Evolutionary conservation across 2,888 invertebrate genomes (phyloP).

Genomic region (Troilus luridus): DNA sequence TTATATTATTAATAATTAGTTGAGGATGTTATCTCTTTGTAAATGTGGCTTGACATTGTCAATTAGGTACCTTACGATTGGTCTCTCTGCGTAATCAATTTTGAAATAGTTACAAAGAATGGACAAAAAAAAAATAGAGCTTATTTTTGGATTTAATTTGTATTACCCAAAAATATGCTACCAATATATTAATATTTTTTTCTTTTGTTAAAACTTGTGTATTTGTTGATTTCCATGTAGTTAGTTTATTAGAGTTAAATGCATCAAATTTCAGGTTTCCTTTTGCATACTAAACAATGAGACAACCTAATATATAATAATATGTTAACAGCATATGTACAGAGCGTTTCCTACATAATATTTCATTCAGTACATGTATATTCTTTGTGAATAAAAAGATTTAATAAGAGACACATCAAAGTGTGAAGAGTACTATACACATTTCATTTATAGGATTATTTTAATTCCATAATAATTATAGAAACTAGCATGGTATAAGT

Average conservation of each 20-base stretch:
- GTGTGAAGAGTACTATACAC: background rate
- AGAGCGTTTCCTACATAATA: background rate
- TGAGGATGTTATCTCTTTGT: conserved; percentile 54
- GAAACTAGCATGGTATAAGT: conserved; percentile 54
- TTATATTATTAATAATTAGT: conserved; percentile 55
- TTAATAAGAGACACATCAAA: background rate
- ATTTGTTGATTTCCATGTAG: conserved; percentile 42
- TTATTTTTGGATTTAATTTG: conserved; percentile 49
- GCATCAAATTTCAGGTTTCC: background rate
- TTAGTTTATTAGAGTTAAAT: background rate
- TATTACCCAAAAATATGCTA: conserved; percentile 21
- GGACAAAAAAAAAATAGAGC: conserved; percentile 22
- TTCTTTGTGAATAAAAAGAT: background rate
- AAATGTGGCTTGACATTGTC: conserved; percentile 57
- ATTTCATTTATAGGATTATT: conserved; percentile 33
- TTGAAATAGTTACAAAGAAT: conserved; percentile 40
- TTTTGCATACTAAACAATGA: background rate
- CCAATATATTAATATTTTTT: background rate
- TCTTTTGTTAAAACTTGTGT: background rate
- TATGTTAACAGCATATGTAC: background rate
- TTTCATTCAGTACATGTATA: background rate
- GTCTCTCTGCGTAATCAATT: conserved; percentile 49
- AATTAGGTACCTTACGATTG: conserved; percentile 52
- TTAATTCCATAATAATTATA: conserved; percentile 19
- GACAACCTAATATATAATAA: background rate